Evolutionary conservation across 2,888 invertebrate genomes (phyloP).

Genomic region (Cacoxenus indagator): DNA sequence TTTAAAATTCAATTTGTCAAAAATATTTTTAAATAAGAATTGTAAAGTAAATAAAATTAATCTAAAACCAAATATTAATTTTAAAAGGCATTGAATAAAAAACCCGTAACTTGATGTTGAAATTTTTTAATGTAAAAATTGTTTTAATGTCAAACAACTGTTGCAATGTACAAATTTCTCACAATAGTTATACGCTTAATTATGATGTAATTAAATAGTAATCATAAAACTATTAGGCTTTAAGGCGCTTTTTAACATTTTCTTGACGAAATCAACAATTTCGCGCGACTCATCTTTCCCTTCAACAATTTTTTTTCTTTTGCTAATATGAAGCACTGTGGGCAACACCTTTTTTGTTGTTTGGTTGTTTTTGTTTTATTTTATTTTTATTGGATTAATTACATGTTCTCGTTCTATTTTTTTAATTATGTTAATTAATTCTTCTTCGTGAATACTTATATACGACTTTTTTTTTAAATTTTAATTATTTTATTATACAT

Average conservation of each 20-base stretch:
- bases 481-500: background rate
- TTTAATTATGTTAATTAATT: background rate
- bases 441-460: background rate
- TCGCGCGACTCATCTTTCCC: background rate
- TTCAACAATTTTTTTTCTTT: background rate
- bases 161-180: conserved; percentile 1
- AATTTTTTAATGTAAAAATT: background rate
- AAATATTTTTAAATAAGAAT: too few species aligned
- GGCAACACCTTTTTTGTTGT: too few species aligned
- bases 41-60: background rate
- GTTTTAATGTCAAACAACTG: conserved; percentile 9
- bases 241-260: background rate
- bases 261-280: background rate
- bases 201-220: background rate
- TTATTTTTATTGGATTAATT: background rate
- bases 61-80: background rate
- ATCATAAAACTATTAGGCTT: background rate
- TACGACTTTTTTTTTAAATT: background rate
- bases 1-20: too few species aligned
- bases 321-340: conserved; percentile 19
- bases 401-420: background rate
- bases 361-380: background rate
- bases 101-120: too few species aligned
- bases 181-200: background rate
- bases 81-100: background rate